These are phyloP conservation scores for Martes flavigula DNA, from an alignment of 2,797 vertebrate species.

Conservation along the genomic window DNA sequence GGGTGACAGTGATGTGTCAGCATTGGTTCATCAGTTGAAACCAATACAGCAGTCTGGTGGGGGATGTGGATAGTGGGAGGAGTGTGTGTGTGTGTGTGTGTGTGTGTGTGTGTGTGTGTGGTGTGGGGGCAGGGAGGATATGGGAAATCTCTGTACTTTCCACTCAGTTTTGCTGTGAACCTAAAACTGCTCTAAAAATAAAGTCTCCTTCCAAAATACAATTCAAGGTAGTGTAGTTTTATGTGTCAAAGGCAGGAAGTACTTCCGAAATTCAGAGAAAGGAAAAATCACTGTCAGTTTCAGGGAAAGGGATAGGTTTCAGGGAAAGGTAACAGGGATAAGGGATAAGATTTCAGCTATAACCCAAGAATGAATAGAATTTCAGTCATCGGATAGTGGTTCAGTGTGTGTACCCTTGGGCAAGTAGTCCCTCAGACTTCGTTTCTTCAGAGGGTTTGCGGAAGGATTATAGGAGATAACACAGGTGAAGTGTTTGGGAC, in stretches of 20 bases:
- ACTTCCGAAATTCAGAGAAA: not conserved
- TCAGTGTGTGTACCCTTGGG: not conserved
- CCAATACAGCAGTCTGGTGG: not conserved
- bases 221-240: not conserved
- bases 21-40: fast-evolving
- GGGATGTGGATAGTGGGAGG: not conserved
- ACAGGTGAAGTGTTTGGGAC: not conserved
- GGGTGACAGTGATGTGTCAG: no score
- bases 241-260: not conserved
- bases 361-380: not conserved
- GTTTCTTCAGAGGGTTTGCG: not conserved
- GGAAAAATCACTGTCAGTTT: not conserved
- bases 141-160: not conserved
- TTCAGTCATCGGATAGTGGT: not conserved
- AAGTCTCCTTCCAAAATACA: not conserved
- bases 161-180: not conserved
- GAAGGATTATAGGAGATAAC: not conserved
- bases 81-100: no score
- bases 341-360: not conserved
- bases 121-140: not conserved
- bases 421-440: not conserved
- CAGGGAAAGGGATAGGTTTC: not conserved
- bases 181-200: not conserved
- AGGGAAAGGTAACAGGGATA: not conserved
- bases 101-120: not conserved